Evolutionary conservation across 2,113 vertebrate genomes (phyloP).

Genomic region (Cichladusa arquata): DNA sequence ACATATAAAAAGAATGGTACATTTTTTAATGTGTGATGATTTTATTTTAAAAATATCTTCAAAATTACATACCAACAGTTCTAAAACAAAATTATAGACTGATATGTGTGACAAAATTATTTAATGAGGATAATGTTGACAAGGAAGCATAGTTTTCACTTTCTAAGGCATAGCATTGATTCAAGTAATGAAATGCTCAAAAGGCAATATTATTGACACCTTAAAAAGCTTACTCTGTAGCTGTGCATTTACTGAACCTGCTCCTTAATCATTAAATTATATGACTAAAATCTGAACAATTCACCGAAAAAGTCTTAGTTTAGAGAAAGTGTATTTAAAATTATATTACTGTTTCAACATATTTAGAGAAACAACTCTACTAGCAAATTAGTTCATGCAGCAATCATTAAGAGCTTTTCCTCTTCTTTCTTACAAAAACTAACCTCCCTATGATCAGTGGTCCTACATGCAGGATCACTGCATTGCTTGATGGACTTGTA

Average conservation of each 20-base stretch:
- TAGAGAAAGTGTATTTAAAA: background rate
- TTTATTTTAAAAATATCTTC: constrained; percentile 34
- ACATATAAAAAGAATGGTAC: background rate
- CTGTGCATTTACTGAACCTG: background rate
- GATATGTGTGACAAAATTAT: background rate
- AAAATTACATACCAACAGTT: background rate
- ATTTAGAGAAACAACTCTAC: background rate
- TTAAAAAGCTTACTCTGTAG: background rate
- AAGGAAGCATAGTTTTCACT: constrained; percentile 39
- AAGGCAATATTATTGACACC: background rate
- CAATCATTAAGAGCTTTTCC: background rate
- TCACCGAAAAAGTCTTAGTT: background rate
- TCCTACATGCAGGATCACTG: background rate
- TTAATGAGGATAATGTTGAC: constrained; percentile 40
- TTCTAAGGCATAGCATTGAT: constrained; percentile 28
- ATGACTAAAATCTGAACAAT: background rate
- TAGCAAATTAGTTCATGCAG: background rate
- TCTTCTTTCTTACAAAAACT: background rate
- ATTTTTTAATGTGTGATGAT: background rate
- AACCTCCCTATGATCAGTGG: background rate
- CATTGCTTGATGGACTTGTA: background rate
- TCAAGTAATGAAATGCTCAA: constrained; percentile 40
- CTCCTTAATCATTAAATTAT: background rate
- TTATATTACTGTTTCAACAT: background rate
- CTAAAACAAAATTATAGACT: background rate